Base-by-base conservation (phyloP, 2,888 invertebrate species). In the Mayetiola destructor region DNA sequence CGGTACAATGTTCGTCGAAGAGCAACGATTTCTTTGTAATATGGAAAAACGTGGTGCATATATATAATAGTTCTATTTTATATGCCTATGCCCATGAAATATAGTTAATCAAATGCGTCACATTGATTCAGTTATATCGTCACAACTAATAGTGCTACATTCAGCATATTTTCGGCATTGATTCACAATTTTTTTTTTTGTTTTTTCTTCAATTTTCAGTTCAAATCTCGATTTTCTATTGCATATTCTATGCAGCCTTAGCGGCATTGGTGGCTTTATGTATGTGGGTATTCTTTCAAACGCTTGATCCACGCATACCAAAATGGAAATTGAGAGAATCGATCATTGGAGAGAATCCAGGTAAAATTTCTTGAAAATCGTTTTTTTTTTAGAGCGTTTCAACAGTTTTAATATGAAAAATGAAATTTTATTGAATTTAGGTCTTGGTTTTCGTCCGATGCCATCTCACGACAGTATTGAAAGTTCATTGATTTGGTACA, bases 401-500 rank as follows among this genome's bases (percentile, higher is more conserved):
- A 32, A 40, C 4, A 57, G 16, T 48, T 18, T 35, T 18, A 35
- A 4, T 48, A 20, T 6, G 48, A 14, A 35, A 56, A 42, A 55
- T 37, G 32, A 29, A 27, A 12, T 56, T 16, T 16, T 10, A 29
- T 29, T 30, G 6, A 21, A 56, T 56, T 12, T 21, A 73, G 73
- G 95, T 56, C 77, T 97, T 58, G 96, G 96, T 60, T 97, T 94
- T 74, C 79, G 96, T 62, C 97, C 99, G 8, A 82, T 88, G 78
- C 91, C 96, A 8, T 83, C 87, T 42, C 77, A 79, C 58, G 79
- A 80, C 37, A 91, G 94, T 68, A 86, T 91, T 42, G 90, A 92
- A 64, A 95, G 94, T 69, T 94, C 95, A 35, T 79, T 99, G 62
- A 92, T 99, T 70, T 90, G 93, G 87, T 95, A 93, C 75, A 85